These are phyloP conservation scores for Ondatra zibethicus DNA, from an alignment of 2,113 vertebrate species.

Conservation along the genomic window DNA sequence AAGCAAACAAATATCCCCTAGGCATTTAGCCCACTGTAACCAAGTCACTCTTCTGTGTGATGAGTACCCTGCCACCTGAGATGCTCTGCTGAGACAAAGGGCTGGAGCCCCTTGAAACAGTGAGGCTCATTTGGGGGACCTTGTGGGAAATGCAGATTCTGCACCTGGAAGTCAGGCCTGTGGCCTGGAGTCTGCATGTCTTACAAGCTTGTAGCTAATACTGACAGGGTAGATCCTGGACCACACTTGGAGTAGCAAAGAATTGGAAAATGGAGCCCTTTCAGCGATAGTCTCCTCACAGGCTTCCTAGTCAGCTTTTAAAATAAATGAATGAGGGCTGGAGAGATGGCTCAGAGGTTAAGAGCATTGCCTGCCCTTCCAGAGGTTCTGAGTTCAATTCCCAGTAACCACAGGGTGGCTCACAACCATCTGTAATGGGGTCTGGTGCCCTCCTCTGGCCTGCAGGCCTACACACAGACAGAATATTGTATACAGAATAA, in stretches of 20 bases:
- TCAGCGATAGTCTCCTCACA: neutral
- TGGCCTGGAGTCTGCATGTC: neutral
- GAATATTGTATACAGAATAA: no score
- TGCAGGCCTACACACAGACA: no score
- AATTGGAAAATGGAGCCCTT: constrained; percentile 4
- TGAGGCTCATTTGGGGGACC: neutral
- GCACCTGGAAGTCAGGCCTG: neutral
- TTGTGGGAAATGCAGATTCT: neutral
- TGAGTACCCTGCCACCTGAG: neutral
- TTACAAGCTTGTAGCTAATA: neutral
- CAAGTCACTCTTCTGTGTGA: neutral
- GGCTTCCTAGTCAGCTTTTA: neutral
- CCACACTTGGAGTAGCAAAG: neutral
- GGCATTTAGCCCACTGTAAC: neutral
- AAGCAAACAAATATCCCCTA: neutral
- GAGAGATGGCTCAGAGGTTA: no score
- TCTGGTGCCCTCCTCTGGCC: no score
- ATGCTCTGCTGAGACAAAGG: neutral
- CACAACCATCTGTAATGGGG: no score
- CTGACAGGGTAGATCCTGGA: neutral
- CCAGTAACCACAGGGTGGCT: no score
- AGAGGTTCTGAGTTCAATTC: no score
- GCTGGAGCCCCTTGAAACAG: neutral
- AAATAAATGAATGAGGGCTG: neutral
- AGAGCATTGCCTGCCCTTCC: no score